These are phyloP conservation scores for Plagodis pulveraria DNA, from an alignment of 2,888 invertebrate species.

Conservation along the genomic window DNA sequence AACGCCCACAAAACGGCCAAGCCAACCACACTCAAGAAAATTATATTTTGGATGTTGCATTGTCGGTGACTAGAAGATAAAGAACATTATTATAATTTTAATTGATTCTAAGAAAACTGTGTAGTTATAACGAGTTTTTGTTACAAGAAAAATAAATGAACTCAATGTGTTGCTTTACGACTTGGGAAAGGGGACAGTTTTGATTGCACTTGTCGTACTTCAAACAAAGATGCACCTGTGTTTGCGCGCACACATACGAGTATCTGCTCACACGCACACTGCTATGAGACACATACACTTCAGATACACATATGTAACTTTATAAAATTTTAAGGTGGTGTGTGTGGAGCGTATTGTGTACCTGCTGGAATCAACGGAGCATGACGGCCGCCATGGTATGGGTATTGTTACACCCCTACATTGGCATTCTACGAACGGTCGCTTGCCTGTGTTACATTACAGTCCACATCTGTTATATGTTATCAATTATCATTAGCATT, in stretches of 20 bases:
- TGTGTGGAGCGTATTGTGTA: slow-evolving; percentile 37
- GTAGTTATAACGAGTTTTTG: no score
- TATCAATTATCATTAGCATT: background rate
- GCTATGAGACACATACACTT: slow-evolving; percentile 5
- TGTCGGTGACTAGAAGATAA: no score
- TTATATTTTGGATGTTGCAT: no score
- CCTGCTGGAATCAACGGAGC: slow-evolving; percentile 68
- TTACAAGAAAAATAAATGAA: background rate
- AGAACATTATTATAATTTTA: no score
- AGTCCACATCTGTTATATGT: background rate
- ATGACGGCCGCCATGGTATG: slow-evolving; percentile 49
- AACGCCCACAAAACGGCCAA: no score
- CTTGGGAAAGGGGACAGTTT: slow-evolving; percentile 33
- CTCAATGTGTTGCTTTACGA: slow-evolving; percentile 36
- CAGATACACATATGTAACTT: slow-evolving; percentile 12
- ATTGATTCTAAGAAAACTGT: no score
- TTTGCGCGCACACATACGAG: slow-evolving; percentile 14
- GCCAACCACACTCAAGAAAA: no score
- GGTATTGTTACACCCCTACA: slow-evolving; percentile 57
- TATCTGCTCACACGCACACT: slow-evolving; percentile 2
- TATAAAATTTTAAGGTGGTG: slow-evolving; percentile 32
- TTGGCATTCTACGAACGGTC: slow-evolving; percentile 14
- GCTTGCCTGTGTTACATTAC: background rate
- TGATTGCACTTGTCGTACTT: slow-evolving; percentile 49
- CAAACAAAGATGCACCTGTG: slow-evolving; percentile 59